A percentile compares a stretch with the other conserved stretches of the same genome.
These are phyloP conservation scores for Semnornis frantzii DNA, from an alignment of 2,113 vertebrate species.

Conservation along the genomic window DNA sequence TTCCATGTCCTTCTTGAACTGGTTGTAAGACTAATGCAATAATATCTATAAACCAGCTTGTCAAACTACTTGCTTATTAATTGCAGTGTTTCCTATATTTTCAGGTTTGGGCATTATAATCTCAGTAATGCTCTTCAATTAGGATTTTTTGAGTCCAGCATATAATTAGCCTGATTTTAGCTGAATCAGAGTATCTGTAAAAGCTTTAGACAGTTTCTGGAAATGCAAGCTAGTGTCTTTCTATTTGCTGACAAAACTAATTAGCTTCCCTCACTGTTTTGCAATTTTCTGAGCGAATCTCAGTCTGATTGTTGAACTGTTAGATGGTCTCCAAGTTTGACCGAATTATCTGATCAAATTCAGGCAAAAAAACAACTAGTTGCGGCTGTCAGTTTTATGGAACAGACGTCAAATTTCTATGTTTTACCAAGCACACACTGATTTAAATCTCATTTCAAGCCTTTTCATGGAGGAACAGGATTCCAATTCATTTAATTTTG, in stretches of 20 bases:
- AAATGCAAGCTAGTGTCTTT: constrained; percentile 32
- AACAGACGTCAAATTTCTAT: background rate
- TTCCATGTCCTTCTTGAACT: too few relatives aligned
- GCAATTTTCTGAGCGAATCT: constrained; percentile 24
- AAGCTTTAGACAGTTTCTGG: constrained; percentile 18
- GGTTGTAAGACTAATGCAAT: too few relatives aligned
- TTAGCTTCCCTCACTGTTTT: background rate
- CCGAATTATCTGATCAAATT: constrained; percentile 22
- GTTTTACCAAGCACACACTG: background rate
- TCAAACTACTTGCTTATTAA: background rate
- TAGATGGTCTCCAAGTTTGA: background rate
- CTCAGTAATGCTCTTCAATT: background rate
- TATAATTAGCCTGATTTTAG: constrained; percentile 32
- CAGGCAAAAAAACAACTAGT: background rate
- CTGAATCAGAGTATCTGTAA: constrained; percentile 19
- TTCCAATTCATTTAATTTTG: constrained; percentile 20
- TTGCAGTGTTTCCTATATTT: background rate
- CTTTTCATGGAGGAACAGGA: constrained; percentile 19
- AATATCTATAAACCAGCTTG: background rate
- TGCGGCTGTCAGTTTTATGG: background rate
- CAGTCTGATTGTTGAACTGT: background rate
- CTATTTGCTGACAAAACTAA: constrained; percentile 46
- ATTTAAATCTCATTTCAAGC: constrained; percentile 26
- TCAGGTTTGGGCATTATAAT: background rate
- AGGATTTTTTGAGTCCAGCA: background rate